Evolutionary conservation across 2,888 invertebrate genomes (phyloP), one percentile per base, ranked within the genome.

Genomic region (Erebia ligea): DNA sequence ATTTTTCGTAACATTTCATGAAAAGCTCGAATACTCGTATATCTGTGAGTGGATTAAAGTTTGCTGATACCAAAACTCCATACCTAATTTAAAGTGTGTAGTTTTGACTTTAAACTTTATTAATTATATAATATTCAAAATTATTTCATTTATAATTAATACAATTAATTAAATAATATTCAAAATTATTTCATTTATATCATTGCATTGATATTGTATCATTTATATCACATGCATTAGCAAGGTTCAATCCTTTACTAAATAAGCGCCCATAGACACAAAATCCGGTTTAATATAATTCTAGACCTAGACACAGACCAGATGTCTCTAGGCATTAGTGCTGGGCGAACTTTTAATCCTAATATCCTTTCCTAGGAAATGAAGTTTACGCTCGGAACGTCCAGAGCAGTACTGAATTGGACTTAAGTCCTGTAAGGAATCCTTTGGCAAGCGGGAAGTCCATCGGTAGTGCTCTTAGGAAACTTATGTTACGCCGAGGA

Each of bases 281-380:
- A 74, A 76, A 76, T 76, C 75, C 73, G 73, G 74, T 74, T 73
- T 75, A 76, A 77, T 76, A 78, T 78, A 77, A 81, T 79, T 81
- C 79, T 73, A 78, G 74, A 76, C 79, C 79, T 77, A 78, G 75
- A 72, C 76, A 72, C 77, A 81, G 80, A 81, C 79, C 81, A 77
- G 78, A 81, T 81, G 82, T 81, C 84, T 82, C 79, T 76, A 78
- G 78, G 84, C 82, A 85, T 86, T 84, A 87, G 82, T 82, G 77
- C 81, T 77, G 76, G 83, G 73, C 80, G 79, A 91, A 91, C 88
- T 91, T 91, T 89, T 89, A 91, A 92, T 90, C 90, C 81, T 85
- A 86, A 89, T 88, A 88, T 87, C 87, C 89, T 86, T 85, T 86
- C 81, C 82, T 86, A 87, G 90, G 87, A 91, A 92, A 90, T 90